Conservation (phyloP, 2,888 invertebrate species). For the Punctoribates punctum region DNA sequence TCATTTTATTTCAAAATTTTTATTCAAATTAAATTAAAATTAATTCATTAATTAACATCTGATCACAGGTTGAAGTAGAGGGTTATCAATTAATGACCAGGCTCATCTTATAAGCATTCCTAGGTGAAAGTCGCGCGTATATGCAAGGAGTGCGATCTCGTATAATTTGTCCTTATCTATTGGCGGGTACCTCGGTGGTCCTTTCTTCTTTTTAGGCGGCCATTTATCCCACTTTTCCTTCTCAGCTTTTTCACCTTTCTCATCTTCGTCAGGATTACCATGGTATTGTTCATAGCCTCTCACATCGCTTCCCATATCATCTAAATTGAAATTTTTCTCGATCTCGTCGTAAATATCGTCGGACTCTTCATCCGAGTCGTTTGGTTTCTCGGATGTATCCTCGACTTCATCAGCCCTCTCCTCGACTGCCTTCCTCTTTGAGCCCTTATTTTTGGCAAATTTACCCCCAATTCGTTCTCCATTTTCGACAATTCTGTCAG, state of each 20-base stretch:
- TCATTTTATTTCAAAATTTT: no score
- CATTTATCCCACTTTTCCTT: background rate
- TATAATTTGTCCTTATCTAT: background rate
- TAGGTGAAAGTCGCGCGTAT: constrained; percentile 12
- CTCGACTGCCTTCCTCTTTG: no score
- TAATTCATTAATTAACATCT: background rate
- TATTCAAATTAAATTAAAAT: no score
- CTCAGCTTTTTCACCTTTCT: no score
- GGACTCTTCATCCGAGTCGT: background rate
- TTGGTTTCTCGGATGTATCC: no score
- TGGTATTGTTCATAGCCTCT: background rate
- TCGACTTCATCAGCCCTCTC: no score
- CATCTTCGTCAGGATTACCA: background rate
- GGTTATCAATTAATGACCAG: background rate
- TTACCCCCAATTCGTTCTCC: no score
- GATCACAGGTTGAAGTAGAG: background rate
- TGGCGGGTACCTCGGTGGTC: constrained; percentile 4
- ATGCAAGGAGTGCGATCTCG: background rate
- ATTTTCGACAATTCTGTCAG: no score
- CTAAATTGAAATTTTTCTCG: background rate
- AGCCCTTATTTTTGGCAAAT: no score
- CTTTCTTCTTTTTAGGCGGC: background rate
- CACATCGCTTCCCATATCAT: constrained; percentile 10
- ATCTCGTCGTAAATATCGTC: background rate
- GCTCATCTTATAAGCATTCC: background rate